Base-by-base conservation (phyloP, 2,888 invertebrate species). In the Patella depressa region DNA sequence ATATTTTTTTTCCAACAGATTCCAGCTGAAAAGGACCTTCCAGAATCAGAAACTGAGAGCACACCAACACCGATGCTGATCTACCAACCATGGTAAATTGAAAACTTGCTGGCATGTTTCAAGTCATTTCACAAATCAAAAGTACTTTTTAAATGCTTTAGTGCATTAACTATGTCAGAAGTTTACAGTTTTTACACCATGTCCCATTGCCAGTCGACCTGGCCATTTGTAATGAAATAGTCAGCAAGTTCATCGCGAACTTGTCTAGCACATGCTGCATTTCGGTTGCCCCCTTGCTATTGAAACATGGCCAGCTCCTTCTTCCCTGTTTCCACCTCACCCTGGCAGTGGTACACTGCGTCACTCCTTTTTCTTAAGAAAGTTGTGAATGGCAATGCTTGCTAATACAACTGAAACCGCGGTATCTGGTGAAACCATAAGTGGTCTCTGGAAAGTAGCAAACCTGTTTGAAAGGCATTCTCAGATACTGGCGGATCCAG, bases 341-440 rank as follows among this genome's bases (percentile, higher is more conserved):
- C 79, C n/a, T 17, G 17, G 4, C 76, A 74, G 19, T 53, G 71
- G 57, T 76, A 79, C 24, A 73, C 24, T 15, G 7, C 65, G 4
- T n/a, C 53, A 9, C 53, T 59, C 53, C 74, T 76, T 5, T 72
- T 57, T n/a, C 71, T 74, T 24, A 1, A 80, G 24, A 53, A 73
- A 78, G 53, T 75, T 78, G 73, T 80, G 80, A 3, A 80, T 53
- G 11, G 74, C 80, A 73, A 75, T 74, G 12, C 53, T n/a, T 29
- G 75, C 80, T 29, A 73, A 19, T 24, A 78, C 75, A 73, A 73
- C 54, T 34, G 54, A 75, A 15, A n/a, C 55, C 2, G 70, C 75
- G 45, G 75, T 75, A 45, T 77, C 76, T 54, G 79, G 77, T 53
- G 75, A 73, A 19, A 77, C 34, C 45, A 65, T 59, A 14, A 80